Conservation (phyloP, 2,797 vertebrate species). For the Brachyrhaphis roseni region DNA sequence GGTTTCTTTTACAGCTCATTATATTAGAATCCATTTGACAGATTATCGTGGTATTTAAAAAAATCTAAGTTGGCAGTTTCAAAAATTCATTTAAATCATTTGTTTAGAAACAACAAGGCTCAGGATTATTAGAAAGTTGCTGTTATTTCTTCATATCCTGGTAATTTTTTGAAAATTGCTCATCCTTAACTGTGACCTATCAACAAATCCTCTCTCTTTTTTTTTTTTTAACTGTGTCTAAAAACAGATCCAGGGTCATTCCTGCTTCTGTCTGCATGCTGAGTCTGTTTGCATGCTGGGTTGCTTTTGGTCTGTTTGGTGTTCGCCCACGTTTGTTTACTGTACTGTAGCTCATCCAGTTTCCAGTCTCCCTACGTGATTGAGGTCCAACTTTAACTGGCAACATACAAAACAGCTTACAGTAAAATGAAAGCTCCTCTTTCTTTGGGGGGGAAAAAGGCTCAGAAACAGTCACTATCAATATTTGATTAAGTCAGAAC, state of each 20-base stretch:
- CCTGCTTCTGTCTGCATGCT: constrained; percentile 58
- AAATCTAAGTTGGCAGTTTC: not conserved
- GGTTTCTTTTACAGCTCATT: not conserved
- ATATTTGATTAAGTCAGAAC: constrained; percentile 5
- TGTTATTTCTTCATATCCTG: not conserved
- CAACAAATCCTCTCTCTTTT: constrained; percentile 3
- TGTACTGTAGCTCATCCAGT: constrained; percentile 44
- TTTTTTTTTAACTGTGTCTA: constrained; percentile 19
- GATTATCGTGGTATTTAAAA: constrained; percentile 17
- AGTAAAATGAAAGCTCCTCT: not conserved
- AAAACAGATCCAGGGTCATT: constrained; percentile 44
- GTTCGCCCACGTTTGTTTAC: constrained; percentile 41
- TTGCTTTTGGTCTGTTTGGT: constrained; percentile 19
- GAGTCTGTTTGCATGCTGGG: constrained; percentile 61
- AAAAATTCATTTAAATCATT: not conserved
- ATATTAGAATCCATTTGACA: constrained; percentile 1
- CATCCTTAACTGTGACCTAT: constrained; percentile 4
- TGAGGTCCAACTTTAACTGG: constrained; percentile 29
- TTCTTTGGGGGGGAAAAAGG: not conserved
- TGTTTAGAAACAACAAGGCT: not conserved
- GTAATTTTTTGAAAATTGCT: not conserved
- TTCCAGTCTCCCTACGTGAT: constrained; percentile 37
- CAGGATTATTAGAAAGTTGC: not conserved
- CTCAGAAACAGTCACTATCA: not conserved
- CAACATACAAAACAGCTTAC: constrained; percentile 25